phyloP scores from a whole-genome alignment of 2,888 invertebrate genomes.

The Calameuta pallipes region DNA sequence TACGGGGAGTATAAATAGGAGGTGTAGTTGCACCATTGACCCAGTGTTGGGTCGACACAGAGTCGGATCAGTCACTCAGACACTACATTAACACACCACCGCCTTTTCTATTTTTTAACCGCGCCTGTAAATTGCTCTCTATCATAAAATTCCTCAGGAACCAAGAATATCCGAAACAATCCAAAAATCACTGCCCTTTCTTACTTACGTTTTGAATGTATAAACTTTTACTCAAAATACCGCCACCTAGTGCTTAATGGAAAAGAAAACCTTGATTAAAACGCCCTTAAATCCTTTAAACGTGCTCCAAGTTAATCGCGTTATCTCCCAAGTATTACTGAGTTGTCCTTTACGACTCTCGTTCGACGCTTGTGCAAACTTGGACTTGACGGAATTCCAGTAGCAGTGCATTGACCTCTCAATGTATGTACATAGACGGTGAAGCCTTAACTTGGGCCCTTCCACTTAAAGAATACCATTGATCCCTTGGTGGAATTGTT shows the following conservation, averaged over 20 bases:
- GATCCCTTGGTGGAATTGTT: neutral
- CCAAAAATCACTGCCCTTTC: slow-evolving; percentile 53
- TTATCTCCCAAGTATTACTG: neutral
- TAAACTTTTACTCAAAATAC: neutral
- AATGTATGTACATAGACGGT: neutral
- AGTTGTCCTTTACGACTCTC: neutral
- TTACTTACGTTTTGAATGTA: neutral
- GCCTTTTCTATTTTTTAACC: slow-evolving; percentile 32
- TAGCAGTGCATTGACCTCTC: neutral
- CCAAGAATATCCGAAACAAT: slow-evolving; percentile 39
- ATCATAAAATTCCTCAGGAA: slow-evolving; percentile 3
- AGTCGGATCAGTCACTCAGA: slow-evolving; percentile 49
- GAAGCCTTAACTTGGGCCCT: neutral
- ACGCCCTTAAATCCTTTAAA: neutral
- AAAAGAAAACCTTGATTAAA: neutral
- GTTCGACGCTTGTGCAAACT: neutral
- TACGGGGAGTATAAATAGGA: slow-evolving; percentile 58
- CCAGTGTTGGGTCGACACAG: slow-evolving; percentile 61
- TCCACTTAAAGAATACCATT: neutral
- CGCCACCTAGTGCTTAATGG: neutral
- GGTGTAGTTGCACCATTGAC: slow-evolving; percentile 65
- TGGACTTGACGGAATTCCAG: neutral
- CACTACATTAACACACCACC: slow-evolving; percentile 23
- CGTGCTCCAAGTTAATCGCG: neutral
- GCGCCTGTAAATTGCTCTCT: neutral